Base-by-base conservation (phyloP, 2,797 vertebrate genomes). In the Cyprinodon diabolis region DNA sequence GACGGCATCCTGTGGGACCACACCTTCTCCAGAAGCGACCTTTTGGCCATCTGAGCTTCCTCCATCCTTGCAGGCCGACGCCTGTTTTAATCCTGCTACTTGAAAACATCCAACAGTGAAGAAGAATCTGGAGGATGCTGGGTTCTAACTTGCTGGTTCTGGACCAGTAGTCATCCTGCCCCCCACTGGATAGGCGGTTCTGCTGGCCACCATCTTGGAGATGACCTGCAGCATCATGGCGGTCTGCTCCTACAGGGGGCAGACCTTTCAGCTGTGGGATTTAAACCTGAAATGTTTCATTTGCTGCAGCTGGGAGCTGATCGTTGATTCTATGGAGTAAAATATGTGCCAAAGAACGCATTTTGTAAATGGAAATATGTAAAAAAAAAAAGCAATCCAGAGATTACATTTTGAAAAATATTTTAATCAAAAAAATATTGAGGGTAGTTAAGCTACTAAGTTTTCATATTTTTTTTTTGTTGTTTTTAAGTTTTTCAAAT, bases 1-100 rank as follows among this genome's bases (percentile, higher is more conserved):
- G 96, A 97, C 0, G 98, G 98, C 56, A 91, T 99, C 77, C 90
- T 77, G 65, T 99, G 98, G 98, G 96, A 96, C 13, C 91, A 92
- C 66, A 93, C 87, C 52, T 92, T 95, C 75, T 81, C 14, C 14
- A 91, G 88, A 56, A 91, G 78, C 56, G 89, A 93, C 81, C 89
- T 96, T 43, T 89, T 97, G 93, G 94, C 97, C 56, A 95, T 99
- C 84, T 99, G 94, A 97, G 14, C 55, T 58, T 43, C 1, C 15
- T 19, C 17, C 19, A 21, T 35, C 35, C 58, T 17, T 37, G 55
- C 37, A 56, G 11, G 2, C 23, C 55, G 12, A 12, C 11, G 48
- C 12, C 48, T 49, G 48, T 1, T 13, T 15, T 49, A 49, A 14
- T 12, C 14, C 15, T 3, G 11, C 12, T 49, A 14, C 48, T 15